Evolutionary conservation across 2,888 invertebrate species (phyloP).

Genomic region (Lasioglossum pauxillum): DNA sequence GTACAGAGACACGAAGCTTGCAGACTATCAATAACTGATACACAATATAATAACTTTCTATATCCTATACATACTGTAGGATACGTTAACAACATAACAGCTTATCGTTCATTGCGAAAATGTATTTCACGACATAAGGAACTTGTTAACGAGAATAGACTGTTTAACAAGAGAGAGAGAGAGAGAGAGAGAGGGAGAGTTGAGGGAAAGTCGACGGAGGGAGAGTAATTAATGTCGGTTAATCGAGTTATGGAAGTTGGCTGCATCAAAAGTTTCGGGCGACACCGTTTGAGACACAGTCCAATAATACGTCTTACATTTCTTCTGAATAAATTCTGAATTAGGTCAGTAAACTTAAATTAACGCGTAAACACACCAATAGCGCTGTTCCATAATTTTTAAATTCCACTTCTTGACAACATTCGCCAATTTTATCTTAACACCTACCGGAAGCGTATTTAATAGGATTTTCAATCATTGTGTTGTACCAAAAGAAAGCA

Average conservation of each 20-base stretch:
- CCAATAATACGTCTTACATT: neutral
- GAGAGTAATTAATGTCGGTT: constrained; percentile 40
- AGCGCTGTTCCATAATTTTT: too few relatives aligned
- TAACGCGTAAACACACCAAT: neutral
- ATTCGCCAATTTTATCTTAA: neutral
- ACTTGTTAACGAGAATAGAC: constrained; percentile 10
- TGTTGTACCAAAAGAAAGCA: too few relatives aligned
- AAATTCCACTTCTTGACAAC: too few relatives aligned
- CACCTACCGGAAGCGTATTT: too few relatives aligned
- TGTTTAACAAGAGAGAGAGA: neutral
- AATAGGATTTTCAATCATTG: too few relatives aligned
- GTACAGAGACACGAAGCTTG: neutral
- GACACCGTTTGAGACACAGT: neutral
- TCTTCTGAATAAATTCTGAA: neutral
- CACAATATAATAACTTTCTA: neutral
- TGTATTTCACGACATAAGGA: neutral
- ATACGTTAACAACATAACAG: neutral
- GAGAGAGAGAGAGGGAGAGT: too few relatives aligned
- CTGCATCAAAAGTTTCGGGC: constrained; percentile 19
- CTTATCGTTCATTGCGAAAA: neutral
- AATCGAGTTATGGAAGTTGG: constrained; percentile 44
- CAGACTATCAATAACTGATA: neutral
- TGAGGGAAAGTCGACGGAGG: neutral
- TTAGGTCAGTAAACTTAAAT: neutral
- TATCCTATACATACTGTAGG: neutral